These are phyloP conservation scores for Zingel zingel DNA, from an alignment of 2,113 vertebrate genomes.

Conservation along the genomic window DNA sequence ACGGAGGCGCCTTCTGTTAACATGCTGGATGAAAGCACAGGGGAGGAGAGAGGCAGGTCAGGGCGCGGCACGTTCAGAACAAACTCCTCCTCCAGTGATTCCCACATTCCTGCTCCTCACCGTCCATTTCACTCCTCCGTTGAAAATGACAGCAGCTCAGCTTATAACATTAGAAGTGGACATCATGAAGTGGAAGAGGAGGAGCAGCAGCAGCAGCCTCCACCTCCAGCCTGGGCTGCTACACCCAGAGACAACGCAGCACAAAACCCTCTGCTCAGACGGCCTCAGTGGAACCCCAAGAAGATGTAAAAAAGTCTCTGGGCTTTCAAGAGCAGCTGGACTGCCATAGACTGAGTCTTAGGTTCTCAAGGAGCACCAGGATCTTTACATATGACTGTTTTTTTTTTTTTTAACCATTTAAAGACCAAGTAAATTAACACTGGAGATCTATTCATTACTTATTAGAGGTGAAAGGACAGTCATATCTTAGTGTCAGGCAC, in stretches of 20 bases:
- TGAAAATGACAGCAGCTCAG: background rate
- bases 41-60: background rate
- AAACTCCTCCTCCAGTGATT: slow-evolving; percentile 56
- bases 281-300: slow-evolving; percentile 76
- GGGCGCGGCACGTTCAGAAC: slow-evolving; percentile 6
- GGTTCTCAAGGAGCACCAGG: slow-evolving; percentile 5
- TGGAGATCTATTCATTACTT: slow-evolving; percentile 12
- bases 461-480: background rate
- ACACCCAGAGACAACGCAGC: slow-evolving; percentile 54
- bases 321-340: slow-evolving; percentile 15
- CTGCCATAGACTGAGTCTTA: slow-evolving; percentile 19
- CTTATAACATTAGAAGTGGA: slow-evolving; percentile 22
- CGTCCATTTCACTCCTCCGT: background rate
- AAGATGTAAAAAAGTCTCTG: slow-evolving; percentile 37
- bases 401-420: background rate
- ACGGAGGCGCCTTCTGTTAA: slow-evolving; percentile 62
- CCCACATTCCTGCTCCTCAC: slow-evolving; percentile 11
- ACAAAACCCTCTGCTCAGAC: slow-evolving; percentile 73
- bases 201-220: slow-evolving; percentile 19
- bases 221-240: slow-evolving; percentile 54
- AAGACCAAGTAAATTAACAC: background rate
- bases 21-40: slow-evolving; percentile 53
- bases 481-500: background rate
- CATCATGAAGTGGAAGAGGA: slow-evolving; percentile 18
- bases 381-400: background rate